Evolutionary conservation across 2,888 invertebrate genomes (phyloP), one percentile per base, ranked within the genome.

Genomic region (Caenorhabditis sp.): DNA sequence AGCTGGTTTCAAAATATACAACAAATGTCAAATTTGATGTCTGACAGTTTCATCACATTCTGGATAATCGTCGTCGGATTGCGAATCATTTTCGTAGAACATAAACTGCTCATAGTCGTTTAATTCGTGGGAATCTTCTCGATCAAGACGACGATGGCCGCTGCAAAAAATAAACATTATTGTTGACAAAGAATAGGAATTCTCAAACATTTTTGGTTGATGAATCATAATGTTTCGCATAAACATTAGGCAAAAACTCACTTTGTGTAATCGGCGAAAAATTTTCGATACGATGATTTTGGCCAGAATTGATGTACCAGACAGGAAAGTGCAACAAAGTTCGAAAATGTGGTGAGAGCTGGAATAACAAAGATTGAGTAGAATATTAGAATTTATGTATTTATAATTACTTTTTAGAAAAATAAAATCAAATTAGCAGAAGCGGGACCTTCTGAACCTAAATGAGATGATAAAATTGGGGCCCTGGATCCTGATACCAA

Each of bases 221-320:
- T 56, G 57, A 31, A n/a, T 57, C 36, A 56, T 26, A 25, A 23
- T 10, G 21, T 14, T 56, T 60, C 4, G 12, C 8, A 21, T 20
- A 21, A 25, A 26, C 36, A 38, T 20, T 38, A 27, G 2, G 12
- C 43, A 23, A 36, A 38, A 26, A 67, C 69, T 61, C n/a, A 81
- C 81, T 70, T 77, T 54, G 67, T 68, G 63, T 82, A 82, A 52
- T 71, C 82, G 8, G 70, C 66, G 56, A 86, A 86, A 67, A 82
- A 86, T 21, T 78, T 77, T 21, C 82, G 62, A 56, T 85, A 83
- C 5, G 84, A 76, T 31, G 95, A 91, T 63, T 94, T 94, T 50
- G 97, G 97, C 96, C 96, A 97, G 75, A 97, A 90, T 76, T 97
- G 90, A 88, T 97, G 96, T 0, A 95, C 93, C 93, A 97, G 94